Base-by-base conservation (phyloP, 2,113 vertebrate species). In the Zosterops hypoxanthus region DNA sequence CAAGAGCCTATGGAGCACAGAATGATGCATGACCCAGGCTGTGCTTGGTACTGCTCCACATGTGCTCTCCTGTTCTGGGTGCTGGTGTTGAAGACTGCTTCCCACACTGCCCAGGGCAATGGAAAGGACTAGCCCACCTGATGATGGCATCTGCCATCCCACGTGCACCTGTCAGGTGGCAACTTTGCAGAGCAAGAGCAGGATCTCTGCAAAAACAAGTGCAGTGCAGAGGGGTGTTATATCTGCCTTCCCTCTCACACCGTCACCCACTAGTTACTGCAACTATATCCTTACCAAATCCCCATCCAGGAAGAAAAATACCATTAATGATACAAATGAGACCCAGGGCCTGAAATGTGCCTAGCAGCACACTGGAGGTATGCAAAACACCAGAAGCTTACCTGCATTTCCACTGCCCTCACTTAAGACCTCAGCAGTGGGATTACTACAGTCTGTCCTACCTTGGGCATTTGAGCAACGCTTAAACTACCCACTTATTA, bases 221-320 rank as follows among this genome's bases (percentile, higher is more conserved):
- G 2, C 61, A 69, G 41, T 0, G 0, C 33, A 69, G 39, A 69
- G 22, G 1, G 11, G 7, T 5, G 0, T 29, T 39, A 2, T 8
- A 25, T 5, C 22, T 3, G 2, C 36, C 57, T 52, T 50, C 19
- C 55, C 19, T 61, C n/a, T 57, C 9, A 1, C 20, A 39, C 31
- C 8, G 28, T n/a, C 46, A 78, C 66, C 29, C 44, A 17, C 22
- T 8, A 47, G 7, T n/a, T 61, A 29, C 4, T n/a, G 49, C 14
- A 41, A 79, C 36, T 16, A 5, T 6, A 17, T 60, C 22, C 56
- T 56, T 34, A 73, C 12, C 44, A 76, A 84, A 68, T 24, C n/a
- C 31, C 44, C 65, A 53, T 0, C 1, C 20, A 18, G 25, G 49
- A 28, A 85, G 34, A 49, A 85, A 82, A 72, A 47, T 3, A 42